Evolutionary conservation across 2,113 vertebrate species (phyloP), one percentile per base, ranked within the genome.

Genomic region (Corvus hawaiiensis): DNA sequence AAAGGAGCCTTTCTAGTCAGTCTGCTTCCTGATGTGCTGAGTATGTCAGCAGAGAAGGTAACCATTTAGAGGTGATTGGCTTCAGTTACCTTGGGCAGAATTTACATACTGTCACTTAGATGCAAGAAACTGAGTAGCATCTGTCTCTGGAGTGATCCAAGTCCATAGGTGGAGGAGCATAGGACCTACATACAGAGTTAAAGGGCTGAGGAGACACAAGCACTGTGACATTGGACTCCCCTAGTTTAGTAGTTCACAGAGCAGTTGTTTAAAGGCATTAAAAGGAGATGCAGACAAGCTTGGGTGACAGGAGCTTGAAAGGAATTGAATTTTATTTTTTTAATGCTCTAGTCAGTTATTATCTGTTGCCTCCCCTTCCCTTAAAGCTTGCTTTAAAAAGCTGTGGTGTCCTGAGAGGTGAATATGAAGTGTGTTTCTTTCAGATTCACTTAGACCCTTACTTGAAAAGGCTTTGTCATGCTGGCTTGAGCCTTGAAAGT

Each of bases 381-480:
- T 88, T 54, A 46, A 32, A 78, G n/a, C 52, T 89, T 63, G 7
- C 51, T 87, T 80, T 0, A 71, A 75, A 87, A 85, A 55, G 21
- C 41, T 1, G 0, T 71, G 56, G 18, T 68, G 35, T 90, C 37
- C 64, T 84, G 68, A 87, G 88, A 89, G 44, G 68, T 86, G 69
- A 89, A 77, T 91, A 56, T 75, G 64, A 91, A 94, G 26, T 54
- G 41, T 52, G 7, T 74, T 28, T 87, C n/a, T 91, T 90, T 82
- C 68, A 88, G 68, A 84, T 68, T 81, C 48, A 16, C 46, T 92
- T 85, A 63, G 73, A 61, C 41, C 24, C 24, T 52, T 72, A 41
- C 48, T 92, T 90, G 81, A 93, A 95, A 94, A 93, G 96, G 85
- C 90, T 95, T 94, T 95, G 90, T 95, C 95, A 93, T 95, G 92